These are phyloP conservation scores for Phrynocephalus versicolor DNA, from an alignment of 2,113 vertebrate genomes.

Conservation along the genomic window DNA sequence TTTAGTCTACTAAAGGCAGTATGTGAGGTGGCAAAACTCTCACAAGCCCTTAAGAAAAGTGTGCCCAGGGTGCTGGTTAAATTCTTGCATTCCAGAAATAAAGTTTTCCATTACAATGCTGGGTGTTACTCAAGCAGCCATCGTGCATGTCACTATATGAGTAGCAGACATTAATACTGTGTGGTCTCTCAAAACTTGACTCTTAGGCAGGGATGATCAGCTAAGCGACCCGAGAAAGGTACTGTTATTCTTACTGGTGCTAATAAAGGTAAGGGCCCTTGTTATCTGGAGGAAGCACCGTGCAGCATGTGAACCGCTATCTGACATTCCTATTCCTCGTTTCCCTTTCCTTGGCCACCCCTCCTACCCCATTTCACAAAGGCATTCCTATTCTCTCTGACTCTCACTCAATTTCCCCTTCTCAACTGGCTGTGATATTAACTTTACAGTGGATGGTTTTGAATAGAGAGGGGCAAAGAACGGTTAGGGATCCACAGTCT, in stretches of 20 bases:
- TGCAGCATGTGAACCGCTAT: background rate
- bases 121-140: slow-evolving; percentile 1
- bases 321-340: background rate
- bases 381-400: slow-evolving; percentile 13
- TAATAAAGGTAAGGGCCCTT: slow-evolving; percentile 48
- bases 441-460: slow-evolving; percentile 22
- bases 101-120: background rate
- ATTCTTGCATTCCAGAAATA: background rate
- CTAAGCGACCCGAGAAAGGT: slow-evolving; percentile 45
- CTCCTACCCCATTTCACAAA: background rate
- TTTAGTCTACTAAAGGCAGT: too few relatives aligned
- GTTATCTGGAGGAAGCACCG: slow-evolving; percentile 30
- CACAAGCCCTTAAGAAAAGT: background rate
- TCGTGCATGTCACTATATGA: slow-evolving; percentile 24
- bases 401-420: background rate
- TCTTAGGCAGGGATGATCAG: slow-evolving; percentile 35
- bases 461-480: slow-evolving; percentile 1
- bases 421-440: background rate
- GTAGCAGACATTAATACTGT: background rate
- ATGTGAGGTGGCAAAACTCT: too few relatives aligned
- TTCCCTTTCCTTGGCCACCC: background rate
- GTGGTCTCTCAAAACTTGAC: slow-evolving; percentile 14
- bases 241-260: slow-evolving; percentile 44
- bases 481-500: background rate
- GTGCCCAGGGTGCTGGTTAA: background rate